Conservation (phyloP, 2,797 vertebrate genomes). For the Rhyacichthys aspro region DNA sequence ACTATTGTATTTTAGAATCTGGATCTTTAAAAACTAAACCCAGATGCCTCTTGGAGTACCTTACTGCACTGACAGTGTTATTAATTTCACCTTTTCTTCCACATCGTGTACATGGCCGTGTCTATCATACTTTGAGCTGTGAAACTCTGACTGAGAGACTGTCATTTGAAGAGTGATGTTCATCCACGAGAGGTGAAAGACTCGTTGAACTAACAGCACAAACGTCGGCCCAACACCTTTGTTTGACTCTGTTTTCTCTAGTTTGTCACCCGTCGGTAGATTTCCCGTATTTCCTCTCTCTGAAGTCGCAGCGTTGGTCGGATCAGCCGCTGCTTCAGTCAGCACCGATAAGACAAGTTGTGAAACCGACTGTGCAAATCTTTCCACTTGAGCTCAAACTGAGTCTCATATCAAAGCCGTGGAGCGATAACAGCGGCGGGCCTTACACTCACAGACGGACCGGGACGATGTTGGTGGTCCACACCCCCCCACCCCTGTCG, state of each 20-base stretch:
- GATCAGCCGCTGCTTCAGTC: constrained; percentile 65
- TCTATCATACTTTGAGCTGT: too few relatives aligned
- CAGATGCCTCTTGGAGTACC: too few relatives aligned
- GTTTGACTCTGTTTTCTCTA: background rate
- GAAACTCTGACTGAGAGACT: too few relatives aligned
- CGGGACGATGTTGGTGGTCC: constrained; percentile 69
- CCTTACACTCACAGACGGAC: constrained; percentile 42
- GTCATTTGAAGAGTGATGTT: background rate
- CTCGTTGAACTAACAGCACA: too few relatives aligned
- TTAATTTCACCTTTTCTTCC: too few relatives aligned
- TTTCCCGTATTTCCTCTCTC: background rate
- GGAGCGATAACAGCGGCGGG: constrained; percentile 56
- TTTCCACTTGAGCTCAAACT: constrained; percentile 72
- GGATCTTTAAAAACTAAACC: too few relatives aligned
- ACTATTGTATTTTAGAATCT: too few relatives aligned
- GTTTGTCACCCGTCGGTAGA: background rate
- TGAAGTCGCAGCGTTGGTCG: constrained; percentile 39
- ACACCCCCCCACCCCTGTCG: background rate
- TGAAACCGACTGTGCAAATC: constrained; percentile 73
- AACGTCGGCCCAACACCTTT: background rate
- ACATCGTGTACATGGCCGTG: too few relatives aligned
- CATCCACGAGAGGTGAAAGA: too few relatives aligned
- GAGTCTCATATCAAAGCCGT: constrained; percentile 70
- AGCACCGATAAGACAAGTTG: constrained; percentile 68
- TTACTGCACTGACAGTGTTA: too few relatives aligned